Base-by-base conservation (phyloP, 2,888 invertebrate species). In the Lymantria dispar region DNA sequence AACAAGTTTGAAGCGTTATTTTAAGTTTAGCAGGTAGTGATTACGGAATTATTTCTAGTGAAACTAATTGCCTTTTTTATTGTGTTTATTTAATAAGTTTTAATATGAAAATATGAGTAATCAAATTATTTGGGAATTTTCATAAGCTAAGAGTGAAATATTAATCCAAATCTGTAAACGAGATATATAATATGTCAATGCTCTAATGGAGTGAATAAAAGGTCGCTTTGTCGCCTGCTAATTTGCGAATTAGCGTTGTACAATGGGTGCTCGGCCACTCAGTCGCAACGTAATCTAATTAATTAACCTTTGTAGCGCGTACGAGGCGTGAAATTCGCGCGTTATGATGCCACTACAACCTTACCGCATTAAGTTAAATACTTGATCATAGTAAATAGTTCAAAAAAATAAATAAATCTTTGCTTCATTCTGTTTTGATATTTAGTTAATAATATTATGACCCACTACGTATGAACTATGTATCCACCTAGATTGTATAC, bases 191-290 rank as follows among this genome's bases (percentile, higher is more conserved):
- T 75, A 72, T 66, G 65, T 67, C 69, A 62, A 65, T 50, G 64
- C 62, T 49, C 62, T 71, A 79, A 76, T 80, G 75, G 76, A 74
- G 71, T 66, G 77, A 74, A 78, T 77, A 72, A 78, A 76, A 77
- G 77, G 73, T 71, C 79, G 78, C 86, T 82, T 80, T 80, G 84
- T 77, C 74, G 72, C 33, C 62, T 68, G 64, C 69, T 85, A 87
- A 87, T 88, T 89, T 82, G 71, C 76, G 76, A 88, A 87, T 89
- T 89, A 88, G 76, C 74, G 76, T 62, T 68, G 71, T 74, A 79
- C 80, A 78, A 78, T 78, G 80, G 82, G 78, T 74, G 82, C 70
- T 70, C 69, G 70, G 73, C 77, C 86, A 85, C 85, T 87, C 84
- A 78, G 75, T 81, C 82, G 82, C 78, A 73, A 64, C 57, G 68